These are phyloP conservation scores for Ephydatia muelleri DNA, from an alignment of 37 sponge, comb jelly and placozoan species.

Conservation along the genomic window DNA sequence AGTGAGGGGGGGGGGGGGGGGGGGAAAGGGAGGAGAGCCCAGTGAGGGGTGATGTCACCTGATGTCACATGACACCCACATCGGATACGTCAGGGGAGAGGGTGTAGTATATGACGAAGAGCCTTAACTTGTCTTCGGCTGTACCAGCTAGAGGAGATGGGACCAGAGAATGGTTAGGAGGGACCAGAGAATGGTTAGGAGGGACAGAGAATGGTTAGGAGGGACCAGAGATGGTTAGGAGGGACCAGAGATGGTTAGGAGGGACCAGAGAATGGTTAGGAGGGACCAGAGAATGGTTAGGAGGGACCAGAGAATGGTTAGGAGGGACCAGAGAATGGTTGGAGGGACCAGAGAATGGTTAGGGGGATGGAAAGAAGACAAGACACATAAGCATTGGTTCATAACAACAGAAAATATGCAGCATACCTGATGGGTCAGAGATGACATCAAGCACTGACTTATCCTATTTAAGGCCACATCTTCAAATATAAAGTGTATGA, in stretches of 20 bases:
- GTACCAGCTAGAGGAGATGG: conserved; percentile 63
- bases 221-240: neutral
- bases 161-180: no score
- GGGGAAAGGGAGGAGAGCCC: no score
- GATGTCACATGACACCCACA: conserved; percentile 25
- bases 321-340: no score
- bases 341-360: neutral
- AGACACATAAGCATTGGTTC: neutral
- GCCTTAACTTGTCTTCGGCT: conserved; percentile 89
- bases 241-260: neutral
- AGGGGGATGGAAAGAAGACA: neutral
- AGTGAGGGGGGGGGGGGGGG: no score
- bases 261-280: neutral
- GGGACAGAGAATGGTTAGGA: no score
- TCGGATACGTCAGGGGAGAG: conserved; percentile 70
- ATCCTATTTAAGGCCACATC: conserved; percentile 42
- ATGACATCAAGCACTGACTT: conserved; percentile 76
- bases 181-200: no score
- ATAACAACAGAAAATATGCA: neutral
- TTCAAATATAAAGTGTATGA: neutral
- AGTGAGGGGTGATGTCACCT: neutral
- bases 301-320: no score
- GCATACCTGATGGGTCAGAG: conserved; percentile 59
- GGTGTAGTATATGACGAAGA: conserved; percentile 93
- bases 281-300: neutral